These are phyloP conservation scores for Xylota segnis DNA, from an alignment of 2,888 invertebrate genomes.

Conservation along the genomic window DNA sequence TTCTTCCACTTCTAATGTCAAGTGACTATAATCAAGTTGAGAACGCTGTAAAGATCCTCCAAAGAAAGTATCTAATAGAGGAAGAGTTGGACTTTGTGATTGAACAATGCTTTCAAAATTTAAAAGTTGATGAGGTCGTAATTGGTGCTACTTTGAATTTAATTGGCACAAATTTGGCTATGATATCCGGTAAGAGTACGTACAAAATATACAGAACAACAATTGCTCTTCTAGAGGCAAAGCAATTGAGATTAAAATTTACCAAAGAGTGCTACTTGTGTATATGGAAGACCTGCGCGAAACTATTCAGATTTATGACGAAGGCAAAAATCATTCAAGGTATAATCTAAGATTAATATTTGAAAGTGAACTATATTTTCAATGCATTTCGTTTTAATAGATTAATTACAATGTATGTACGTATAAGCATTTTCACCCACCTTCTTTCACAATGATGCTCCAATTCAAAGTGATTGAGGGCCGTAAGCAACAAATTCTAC, in stretches of 20 bases:
- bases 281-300: slow-evolving; percentile 39
- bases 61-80: slow-evolving; percentile 33
- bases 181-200: slow-evolving; percentile 18
- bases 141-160: slow-evolving; percentile 53
- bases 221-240: slow-evolving; percentile 20
- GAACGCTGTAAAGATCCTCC: slow-evolving; percentile 47
- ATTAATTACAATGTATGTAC: neutral
- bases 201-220: slow-evolving; percentile 20
- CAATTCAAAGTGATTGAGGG: neutral
- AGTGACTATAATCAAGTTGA: slow-evolving; percentile 59
- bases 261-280: slow-evolving; percentile 37
- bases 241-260: slow-evolving; percentile 6
- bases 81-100: slow-evolving; percentile 56
- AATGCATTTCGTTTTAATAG: neutral
- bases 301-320: slow-evolving; percentile 6
- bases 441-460: neutral
- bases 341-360: neutral
- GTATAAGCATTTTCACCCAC: neutral
- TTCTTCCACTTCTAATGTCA: slow-evolving; percentile 52
- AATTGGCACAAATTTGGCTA: slow-evolving; percentile 30
- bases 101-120: slow-evolving; percentile 29
- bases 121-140: slow-evolving; percentile 29
- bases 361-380: neutral
- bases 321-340: neutral
- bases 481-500: neutral